Base-by-base conservation (phyloP, 2,888 invertebrate species). In the Thera obeliscata region DNA sequence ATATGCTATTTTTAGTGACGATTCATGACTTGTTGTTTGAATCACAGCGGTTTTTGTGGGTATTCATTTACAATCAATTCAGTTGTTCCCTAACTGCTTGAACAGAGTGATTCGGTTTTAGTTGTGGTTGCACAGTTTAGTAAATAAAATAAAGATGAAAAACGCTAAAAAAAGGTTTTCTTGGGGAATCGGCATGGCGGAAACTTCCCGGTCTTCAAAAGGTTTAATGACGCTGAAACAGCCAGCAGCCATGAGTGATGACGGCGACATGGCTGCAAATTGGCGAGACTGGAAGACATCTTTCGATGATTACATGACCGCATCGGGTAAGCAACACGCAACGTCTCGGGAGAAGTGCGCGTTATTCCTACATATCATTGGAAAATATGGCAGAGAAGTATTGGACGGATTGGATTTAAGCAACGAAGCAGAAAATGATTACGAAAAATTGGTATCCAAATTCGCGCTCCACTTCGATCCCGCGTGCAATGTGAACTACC, bases 331-430 rank as follows among this genome's bases (percentile, higher is more conserved):
- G 36, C 61, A 68, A 48, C 56, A 64, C 46, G 48, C 64, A 63
- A 55, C 56, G 8, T 55, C 52, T 54, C 65, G 59, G 50, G 73
- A 61, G 22, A 68, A 68, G 52, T 69, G 70, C 33, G 72, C 74
- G 8, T 59, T 75, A 56, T 74, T 77, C 12, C 52, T 77, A 35
- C 75, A 74, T 36, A 55, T 70, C 2, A 75, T 77, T 36, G 77
- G 74, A 0, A 69, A 70, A 60, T 56, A 54, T 7, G 60, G 59
- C 43, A 41, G 62, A 48, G 46, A 56, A 1, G 6, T 60, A 33
- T 54, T 60, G 7, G 57, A 68, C 7, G 61, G 54, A 57, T 35
- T 68, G 6, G 64, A 68, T 41, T 49, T 68, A 7, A 36, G 57
- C 12, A 57, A 36, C 4, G 57, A 54, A 52, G 22, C 11, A 9